phyloP scores from a whole-genome alignment of 2,113 vertebrate species.

The Psilopogon haemacephalus region DNA sequence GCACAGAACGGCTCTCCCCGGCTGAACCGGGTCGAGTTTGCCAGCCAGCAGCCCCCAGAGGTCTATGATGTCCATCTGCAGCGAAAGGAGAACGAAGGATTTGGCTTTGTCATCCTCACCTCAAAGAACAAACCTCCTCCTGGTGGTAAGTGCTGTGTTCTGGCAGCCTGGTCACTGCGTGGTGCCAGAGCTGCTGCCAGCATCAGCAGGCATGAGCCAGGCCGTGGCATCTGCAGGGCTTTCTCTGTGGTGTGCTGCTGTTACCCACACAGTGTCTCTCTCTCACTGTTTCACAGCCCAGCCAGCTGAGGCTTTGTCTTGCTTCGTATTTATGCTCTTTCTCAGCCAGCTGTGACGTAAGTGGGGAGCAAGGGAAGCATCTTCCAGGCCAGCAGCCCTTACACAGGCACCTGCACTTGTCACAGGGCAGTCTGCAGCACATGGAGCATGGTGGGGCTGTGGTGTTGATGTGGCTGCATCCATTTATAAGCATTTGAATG shows the following conservation, averaged over 20 bases:
- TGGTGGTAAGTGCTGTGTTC: slow-evolving; percentile 79
- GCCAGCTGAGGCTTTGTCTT: not conserved
- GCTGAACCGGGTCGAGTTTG: slow-evolving; percentile 60
- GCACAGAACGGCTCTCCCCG: slow-evolving; percentile 81
- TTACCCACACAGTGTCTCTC: too few relatives aligned
- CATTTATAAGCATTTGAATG: not conserved
- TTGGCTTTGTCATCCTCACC: slow-evolving; percentile 97
- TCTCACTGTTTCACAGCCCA: not conserved
- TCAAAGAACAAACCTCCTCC: slow-evolving; percentile 96
- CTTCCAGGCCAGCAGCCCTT: rapidly evolving
- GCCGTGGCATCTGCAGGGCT: not conserved
- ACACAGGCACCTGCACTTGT: not conserved
- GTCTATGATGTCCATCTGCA: slow-evolving; percentile 89
- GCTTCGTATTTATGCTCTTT: not conserved
- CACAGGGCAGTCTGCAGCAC: not conserved
- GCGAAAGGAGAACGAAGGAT: slow-evolving; percentile 92
- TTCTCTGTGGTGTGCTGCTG: not conserved
- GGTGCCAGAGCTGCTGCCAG: not conserved
- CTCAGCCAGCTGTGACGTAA: not conserved
- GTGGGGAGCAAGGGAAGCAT: not conserved
- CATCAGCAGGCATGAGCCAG: not conserved
- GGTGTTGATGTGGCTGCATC: not conserved
- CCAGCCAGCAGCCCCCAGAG: slow-evolving; percentile 64
- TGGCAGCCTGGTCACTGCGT: not conserved
- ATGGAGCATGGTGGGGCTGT: rapidly evolving